Evolutionary conservation across 2,888 invertebrate species (phyloP).

Genomic region (Acronicta psi): DNA sequence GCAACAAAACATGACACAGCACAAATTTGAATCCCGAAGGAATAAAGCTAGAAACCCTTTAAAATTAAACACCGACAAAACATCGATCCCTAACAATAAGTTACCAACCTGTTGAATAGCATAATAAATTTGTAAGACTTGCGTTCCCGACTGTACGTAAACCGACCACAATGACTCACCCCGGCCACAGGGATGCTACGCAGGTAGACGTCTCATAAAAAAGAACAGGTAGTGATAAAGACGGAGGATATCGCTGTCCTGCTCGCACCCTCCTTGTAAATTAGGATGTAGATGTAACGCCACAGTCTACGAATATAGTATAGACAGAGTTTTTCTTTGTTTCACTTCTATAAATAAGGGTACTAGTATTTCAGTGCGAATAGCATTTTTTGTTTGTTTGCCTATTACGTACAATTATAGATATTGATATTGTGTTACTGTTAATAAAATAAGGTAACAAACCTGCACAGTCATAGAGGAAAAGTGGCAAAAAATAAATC

Average conservation of each 20-base stretch:
- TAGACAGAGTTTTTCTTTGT: constrained; percentile 49
- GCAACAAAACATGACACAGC: constrained; percentile 35
- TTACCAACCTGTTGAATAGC: constrained; percentile 60
- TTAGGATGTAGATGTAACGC: constrained; percentile 54
- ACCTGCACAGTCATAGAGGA: background rate
- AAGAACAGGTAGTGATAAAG: constrained; percentile 68
- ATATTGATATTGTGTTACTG: background rate
- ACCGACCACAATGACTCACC: constrained; percentile 65
- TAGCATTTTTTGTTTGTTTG: background rate
- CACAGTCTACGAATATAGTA: constrained; percentile 54
- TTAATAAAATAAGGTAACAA: constrained; percentile 4
- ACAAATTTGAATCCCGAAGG: constrained; percentile 16
- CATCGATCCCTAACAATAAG: constrained; percentile 52
- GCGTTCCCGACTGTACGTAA: constrained; percentile 52
- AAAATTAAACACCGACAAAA: constrained; percentile 49
- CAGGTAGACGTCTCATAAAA: constrained; percentile 63
- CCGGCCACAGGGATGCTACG: constrained; percentile 57
- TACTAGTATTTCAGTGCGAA: background rate
- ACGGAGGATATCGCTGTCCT: constrained; percentile 38
- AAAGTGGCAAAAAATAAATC: constrained; percentile 4
- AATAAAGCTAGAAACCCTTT: constrained; percentile 46
- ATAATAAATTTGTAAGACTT: constrained; percentile 60
- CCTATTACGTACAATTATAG: background rate
- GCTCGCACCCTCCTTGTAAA: constrained; percentile 53
- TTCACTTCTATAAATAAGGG: constrained; percentile 25